Evolutionary conservation across 2,888 invertebrate genomes (phyloP).

Genomic region (Camptogramma bilineatum): DNA sequence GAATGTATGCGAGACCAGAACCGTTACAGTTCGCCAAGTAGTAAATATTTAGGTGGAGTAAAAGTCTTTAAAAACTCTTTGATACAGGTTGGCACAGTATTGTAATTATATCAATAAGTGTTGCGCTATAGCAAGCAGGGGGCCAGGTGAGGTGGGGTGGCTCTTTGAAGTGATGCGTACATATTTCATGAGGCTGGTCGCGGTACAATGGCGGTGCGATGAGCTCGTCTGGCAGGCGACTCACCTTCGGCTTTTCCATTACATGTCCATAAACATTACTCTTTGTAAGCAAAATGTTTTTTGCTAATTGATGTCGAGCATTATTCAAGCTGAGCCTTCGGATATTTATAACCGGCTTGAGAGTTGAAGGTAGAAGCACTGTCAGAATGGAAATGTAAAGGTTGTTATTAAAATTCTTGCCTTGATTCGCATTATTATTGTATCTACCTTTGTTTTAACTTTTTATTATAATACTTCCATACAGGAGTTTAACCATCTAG

Average conservation of each 20-base stretch:
- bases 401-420: conserved; percentile 3
- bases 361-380: conserved; percentile 9
- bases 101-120: conserved; percentile 46
- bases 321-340: conserved; percentile 23
- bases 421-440: neutral
- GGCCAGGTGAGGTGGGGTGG: conserved; percentile 51
- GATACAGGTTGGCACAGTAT: conserved; percentile 2
- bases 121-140: conserved; percentile 46
- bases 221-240: conserved; percentile 76
- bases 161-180: conserved; percentile 76
- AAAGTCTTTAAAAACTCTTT: conserved; percentile 11
- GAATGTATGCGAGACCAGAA: conserved; percentile 52
- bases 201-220: conserved; percentile 78
- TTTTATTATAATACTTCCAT: too few relatives aligned
- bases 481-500: neutral
- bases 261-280: conserved; percentile 43
- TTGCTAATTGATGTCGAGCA: conserved; percentile 31
- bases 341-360: conserved; percentile 12
- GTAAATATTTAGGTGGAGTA: conserved; percentile 39
- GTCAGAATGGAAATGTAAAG: conserved; percentile 8
- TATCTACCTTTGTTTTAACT: neutral
- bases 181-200: conserved; percentile 81
- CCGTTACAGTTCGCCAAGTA: conserved; percentile 52
- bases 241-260: conserved; percentile 59
- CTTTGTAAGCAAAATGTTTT: conserved; percentile 26